These are phyloP conservation scores for Caenorhabditis briggsae DNA, from an alignment of 1,140 invertebrate species.

Conservation along the genomic window DNA sequence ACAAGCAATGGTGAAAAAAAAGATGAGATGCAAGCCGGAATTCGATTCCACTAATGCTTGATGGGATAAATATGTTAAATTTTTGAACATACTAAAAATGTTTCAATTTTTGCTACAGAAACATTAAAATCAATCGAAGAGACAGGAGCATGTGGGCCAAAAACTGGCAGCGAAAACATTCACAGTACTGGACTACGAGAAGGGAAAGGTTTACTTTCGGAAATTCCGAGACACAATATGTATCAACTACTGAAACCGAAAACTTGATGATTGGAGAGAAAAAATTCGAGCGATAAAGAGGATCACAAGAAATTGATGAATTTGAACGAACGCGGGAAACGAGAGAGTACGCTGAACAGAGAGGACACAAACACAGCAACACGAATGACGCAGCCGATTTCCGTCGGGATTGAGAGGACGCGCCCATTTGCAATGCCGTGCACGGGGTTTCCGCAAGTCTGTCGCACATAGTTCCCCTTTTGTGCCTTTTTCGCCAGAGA, in stretches of 20 bases:
- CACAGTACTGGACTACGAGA: no score
- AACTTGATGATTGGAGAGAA: no score
- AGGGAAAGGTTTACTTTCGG: not conserved
- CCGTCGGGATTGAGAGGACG: not conserved
- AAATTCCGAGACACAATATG: not conserved
- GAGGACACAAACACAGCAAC: not conserved
- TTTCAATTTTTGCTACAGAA: no score
- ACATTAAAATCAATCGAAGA: no score
- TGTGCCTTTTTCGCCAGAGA: not conserved
- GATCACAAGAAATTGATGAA: not conserved
- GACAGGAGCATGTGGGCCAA: no score
- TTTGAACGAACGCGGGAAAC: not conserved
- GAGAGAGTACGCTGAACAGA: not conserved
- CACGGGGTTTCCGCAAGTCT: not conserved
- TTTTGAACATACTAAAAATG: no score
- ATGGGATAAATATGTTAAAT: no score
- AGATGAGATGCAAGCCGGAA: no score
- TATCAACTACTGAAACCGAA: no score
- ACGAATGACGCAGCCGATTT: conserved; percentile 10
- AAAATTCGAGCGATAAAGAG: no score
- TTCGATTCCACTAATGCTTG: no score
- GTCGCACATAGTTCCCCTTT: not conserved
- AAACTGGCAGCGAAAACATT: no score
- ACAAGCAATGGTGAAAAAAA: not conserved
- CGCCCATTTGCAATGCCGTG: not conserved